Conservation (phyloP, 2,797 vertebrate genomes). For the Tangara arthus region DNA sequence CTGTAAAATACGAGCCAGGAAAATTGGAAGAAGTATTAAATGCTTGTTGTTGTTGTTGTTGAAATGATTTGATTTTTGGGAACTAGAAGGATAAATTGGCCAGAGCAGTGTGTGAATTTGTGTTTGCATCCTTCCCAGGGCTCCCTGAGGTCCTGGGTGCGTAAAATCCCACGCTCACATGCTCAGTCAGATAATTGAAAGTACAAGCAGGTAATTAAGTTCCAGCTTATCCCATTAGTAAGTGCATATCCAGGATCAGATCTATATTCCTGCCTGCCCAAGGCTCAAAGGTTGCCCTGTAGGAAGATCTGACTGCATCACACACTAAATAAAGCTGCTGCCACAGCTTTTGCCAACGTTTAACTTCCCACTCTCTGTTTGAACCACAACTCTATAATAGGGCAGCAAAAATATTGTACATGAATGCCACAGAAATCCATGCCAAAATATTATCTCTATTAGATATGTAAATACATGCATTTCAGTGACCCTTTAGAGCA, state of each 20-base stretch:
- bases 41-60: neutral
- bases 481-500: neutral
- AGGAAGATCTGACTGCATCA: neutral
- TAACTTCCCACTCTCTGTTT: neutral
- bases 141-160: neutral
- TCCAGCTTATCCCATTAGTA: neutral
- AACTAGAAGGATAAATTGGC: neutral
- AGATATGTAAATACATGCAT: neutral
- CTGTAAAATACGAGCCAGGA: neutral
- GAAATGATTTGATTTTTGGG: neutral
- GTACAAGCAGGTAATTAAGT: neutral
- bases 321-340: neutral
- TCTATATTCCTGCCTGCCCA: neutral
- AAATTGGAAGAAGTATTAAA: neutral
- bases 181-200: neutral
- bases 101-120: neutral
- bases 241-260: neutral
- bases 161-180: neutral
- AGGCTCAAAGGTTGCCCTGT: neutral
- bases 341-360: neutral
- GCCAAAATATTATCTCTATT: neutral
- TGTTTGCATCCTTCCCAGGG: neutral
- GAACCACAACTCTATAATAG: neutral
- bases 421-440: neutral
- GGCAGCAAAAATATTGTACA: neutral